These are phyloP conservation scores for Istiophorus platypterus DNA, from an alignment of 2,113 vertebrate genomes.

Conservation along the genomic window DNA sequence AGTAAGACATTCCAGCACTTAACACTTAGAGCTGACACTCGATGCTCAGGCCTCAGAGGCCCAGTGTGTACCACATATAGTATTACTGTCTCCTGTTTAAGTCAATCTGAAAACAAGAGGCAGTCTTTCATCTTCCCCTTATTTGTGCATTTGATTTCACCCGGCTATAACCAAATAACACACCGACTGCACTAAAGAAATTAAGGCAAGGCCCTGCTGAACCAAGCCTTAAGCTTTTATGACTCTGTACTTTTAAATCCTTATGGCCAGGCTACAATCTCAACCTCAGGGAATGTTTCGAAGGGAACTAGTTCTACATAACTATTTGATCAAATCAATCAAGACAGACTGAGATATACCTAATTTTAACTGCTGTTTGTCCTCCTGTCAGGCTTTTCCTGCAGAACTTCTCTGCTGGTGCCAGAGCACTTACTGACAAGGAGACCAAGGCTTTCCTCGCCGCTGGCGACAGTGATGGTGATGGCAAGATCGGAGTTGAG, in stretches of 20 bases:
- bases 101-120: background rate
- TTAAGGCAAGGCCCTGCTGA: background rate
- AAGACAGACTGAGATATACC: background rate
- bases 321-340: background rate
- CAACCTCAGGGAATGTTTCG: background rate
- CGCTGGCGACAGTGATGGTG: slow-evolving; percentile 85
- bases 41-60: background rate
- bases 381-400: slow-evolving; percentile 81
- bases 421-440: slow-evolving; percentile 83
- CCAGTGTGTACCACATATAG: slow-evolving; percentile 9
- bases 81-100: background rate
- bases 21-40: slow-evolving; percentile 27
- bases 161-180: background rate
- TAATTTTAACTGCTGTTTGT: background rate
- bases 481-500: slow-evolving; percentile 87
- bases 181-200: background rate
- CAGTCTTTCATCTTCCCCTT: background rate
- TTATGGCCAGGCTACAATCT: background rate
- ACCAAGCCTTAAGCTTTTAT: background rate
- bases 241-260: background rate
- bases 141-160: background rate
- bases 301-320: background rate
- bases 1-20: slow-evolving; percentile 72
- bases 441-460: slow-evolving; percentile 84
- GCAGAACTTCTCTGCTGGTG: slow-evolving; percentile 84